phyloP scores from a whole-genome alignment of 2,113 vertebrate genomes.

The Bungarus multicinctus region DNA sequence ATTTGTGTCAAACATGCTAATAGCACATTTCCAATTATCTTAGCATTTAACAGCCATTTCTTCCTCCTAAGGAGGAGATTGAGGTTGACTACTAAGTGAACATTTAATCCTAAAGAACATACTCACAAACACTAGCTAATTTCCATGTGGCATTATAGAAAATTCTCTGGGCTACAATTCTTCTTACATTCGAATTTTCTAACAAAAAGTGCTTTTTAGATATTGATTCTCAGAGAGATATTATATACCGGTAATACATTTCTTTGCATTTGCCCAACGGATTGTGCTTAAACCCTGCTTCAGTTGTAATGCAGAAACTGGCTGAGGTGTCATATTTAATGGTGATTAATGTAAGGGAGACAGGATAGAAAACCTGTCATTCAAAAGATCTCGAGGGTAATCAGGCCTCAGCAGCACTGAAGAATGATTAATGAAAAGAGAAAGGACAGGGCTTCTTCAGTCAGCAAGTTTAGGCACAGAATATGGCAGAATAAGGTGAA shows the following conservation, averaged over 20 bases:
- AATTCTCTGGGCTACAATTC: background rate
- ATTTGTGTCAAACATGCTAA: background rate
- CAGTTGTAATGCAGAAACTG: background rate
- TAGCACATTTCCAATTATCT: background rate
- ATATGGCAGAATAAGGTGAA: background rate
- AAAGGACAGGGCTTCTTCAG: background rate
- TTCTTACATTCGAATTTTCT: background rate
- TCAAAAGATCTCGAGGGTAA: background rate
- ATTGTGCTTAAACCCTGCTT: background rate
- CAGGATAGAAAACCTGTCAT: background rate
- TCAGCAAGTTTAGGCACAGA: background rate
- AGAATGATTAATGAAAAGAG: background rate
- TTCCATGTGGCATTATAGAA: background rate
- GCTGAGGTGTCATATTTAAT: background rate
- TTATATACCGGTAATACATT: constrained; percentile 1
- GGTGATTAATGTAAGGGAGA: background rate
- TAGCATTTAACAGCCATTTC: background rate
- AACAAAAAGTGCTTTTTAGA: background rate
- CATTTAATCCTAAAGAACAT: background rate
- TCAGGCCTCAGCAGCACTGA: background rate
- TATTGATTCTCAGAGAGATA: background rate
- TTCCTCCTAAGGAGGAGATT: background rate
- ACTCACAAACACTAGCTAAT: background rate
- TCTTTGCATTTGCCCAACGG: background rate
- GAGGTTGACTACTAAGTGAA: background rate